Conservation (phyloP, 2,113 vertebrate genomes). For the Ptychochromis oligacanthus region DNA sequence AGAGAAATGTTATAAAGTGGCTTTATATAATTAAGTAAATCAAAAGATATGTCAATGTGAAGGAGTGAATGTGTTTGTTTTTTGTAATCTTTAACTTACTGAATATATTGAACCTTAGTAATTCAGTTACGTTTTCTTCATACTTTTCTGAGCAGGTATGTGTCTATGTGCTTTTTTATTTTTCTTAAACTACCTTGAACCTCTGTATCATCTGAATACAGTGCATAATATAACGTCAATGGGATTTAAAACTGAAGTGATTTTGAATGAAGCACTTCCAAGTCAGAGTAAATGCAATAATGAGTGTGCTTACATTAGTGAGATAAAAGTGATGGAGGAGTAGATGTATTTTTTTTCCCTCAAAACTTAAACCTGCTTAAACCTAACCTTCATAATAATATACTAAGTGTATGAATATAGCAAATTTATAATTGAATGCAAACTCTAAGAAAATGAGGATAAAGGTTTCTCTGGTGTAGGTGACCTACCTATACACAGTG, state of each 20-base stretch:
- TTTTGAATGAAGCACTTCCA: neutral
- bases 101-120: neutral
- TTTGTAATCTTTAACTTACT: neutral
- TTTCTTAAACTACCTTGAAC: neutral
- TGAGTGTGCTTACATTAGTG: neutral
- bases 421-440: neutral
- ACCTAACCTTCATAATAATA: neutral
- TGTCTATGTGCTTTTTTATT: neutral
- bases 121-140: neutral
- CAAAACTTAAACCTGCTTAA: neutral
- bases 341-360: neutral
- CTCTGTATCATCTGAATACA: neutral
- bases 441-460: neutral
- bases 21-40: neutral
- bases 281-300: neutral
- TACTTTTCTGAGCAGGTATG: neutral
- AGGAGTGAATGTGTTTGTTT: neutral
- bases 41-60: neutral
- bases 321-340: neutral
- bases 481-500: slow-evolving; percentile 91
- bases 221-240: neutral
- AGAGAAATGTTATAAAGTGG: neutral
- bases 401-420: neutral
- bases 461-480: neutral
- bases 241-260: neutral